Evolutionary conservation across 2,797 vertebrate species (phyloP), one percentile per base, ranked within the genome.

Genomic region (Pitangus sulphuratus): DNA sequence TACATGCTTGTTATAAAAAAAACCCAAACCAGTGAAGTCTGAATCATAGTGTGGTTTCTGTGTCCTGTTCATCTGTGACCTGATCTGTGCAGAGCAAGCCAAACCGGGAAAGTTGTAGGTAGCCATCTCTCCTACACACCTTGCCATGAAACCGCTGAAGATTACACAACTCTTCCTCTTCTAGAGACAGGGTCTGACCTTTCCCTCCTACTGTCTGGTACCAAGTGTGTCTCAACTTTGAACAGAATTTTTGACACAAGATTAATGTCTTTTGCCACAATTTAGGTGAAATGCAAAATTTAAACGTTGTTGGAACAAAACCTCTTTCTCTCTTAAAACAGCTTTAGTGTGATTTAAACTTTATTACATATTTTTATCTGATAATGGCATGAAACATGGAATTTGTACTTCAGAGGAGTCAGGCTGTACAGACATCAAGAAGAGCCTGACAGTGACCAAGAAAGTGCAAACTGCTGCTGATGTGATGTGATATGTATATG

Each of bases 121-220:
- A 93, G 44, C 14, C 18, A 2, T 11, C 56, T 60, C 44, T 87
- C 45, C 85, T 42, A 68, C 58, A 45, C 81, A 89, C 81, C 78
- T 72, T 88, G 70, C 60, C 51, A 45, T 30, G 62, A 60, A 48
- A 35, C 24, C 0, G 4, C 15, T 66, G 60, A 82, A 22, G 56
- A 76, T 97, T 94, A 83, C 81, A 76, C 86, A 97, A 95, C 56
- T 70, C 48, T 42, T 81, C 81, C 88, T 85, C 40, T 71, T 84
- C 66, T 44, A 72, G 81, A 93, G 90, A 94, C 86, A 83, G 68
- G 40, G 72, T 33, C 13, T 0, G 45, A 96, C 94, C 94, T 97
- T 95, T 95, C 48, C 60, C 84, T 80, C 71, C 72, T 60, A 12
- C 93, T 84, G 92, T 94, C 94, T 95, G 51, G 56, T 87, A 83